These are phyloP conservation scores for Fistularia tabacaria DNA, from an alignment of 2,797 vertebrate genomes.

Conservation along the genomic window DNA sequence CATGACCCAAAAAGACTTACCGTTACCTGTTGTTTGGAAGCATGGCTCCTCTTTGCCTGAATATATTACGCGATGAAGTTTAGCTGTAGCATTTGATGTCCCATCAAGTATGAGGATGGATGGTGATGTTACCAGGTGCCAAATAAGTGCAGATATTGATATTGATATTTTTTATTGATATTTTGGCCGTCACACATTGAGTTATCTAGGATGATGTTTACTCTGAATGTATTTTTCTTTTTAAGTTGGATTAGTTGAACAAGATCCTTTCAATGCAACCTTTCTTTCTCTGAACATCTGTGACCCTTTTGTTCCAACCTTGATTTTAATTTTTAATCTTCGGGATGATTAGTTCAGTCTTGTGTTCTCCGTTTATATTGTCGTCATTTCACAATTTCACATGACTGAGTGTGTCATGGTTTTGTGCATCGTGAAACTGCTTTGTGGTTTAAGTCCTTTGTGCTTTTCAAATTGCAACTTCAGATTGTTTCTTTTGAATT, in stretches of 20 bases:
- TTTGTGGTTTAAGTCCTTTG: conserved; percentile 62
- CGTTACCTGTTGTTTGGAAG: too few species aligned
- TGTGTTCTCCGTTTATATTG: conserved; percentile 56
- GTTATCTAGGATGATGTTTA: conserved; percentile 8
- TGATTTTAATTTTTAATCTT: conserved; percentile 41
- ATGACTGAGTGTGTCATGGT: conserved; percentile 48
- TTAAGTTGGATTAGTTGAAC: background rate
- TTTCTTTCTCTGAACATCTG: conserved; percentile 31
- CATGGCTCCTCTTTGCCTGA: too few species aligned
- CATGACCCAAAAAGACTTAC: conserved; percentile 47
- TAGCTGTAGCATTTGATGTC: too few species aligned
- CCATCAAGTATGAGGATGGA: too few species aligned
- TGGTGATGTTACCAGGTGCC: too few species aligned
- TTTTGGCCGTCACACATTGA: too few species aligned
- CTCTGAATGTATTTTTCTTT: conserved; percentile 2
- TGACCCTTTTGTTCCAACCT: conserved; percentile 49
- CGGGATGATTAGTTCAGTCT: conserved; percentile 51
- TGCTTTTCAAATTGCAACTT: conserved; percentile 42
- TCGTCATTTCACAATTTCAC: conserved; percentile 47
- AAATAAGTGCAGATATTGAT: too few species aligned
- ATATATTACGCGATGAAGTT: too few species aligned
- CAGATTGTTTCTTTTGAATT: conserved; percentile 46
- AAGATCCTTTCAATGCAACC: conserved; percentile 8
- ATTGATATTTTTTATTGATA: too few species aligned
- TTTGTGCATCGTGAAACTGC: conserved; percentile 41